These are phyloP conservation scores for Otus scops DNA, from an alignment of 2,797 vertebrate genomes.

Conservation along the genomic window DNA sequence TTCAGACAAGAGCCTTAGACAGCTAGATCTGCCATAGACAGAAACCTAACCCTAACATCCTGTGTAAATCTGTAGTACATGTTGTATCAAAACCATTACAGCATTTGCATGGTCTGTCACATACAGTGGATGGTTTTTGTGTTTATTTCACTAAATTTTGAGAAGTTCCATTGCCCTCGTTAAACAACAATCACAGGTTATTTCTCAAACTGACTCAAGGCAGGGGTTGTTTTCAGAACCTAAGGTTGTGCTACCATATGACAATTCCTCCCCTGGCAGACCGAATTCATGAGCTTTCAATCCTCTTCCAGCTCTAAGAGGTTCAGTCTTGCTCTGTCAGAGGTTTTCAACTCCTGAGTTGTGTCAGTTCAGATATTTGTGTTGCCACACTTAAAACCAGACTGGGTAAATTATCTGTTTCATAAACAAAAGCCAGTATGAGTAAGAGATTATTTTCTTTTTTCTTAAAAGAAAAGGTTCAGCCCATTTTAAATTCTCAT, in stretches of 20 bases:
- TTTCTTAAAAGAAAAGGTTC: not conserved
- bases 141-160: not conserved
- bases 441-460: not conserved
- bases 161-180: not conserved
- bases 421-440: not conserved
- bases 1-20: not conserved
- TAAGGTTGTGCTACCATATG: not conserved
- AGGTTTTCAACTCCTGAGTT: not conserved
- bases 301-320: not conserved
- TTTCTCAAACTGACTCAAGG: not conserved
- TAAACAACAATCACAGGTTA: not conserved
- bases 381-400: not conserved
- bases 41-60: not conserved
- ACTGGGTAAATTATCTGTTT: not conserved
- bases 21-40: not conserved
- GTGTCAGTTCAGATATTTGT: not conserved
- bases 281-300: not conserved
- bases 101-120: not conserved
- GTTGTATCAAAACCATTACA: not conserved
- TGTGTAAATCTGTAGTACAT: not conserved
- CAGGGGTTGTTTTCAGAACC: not conserved
- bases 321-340: not conserved
- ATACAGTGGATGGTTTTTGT: accelerated
- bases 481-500: not conserved
- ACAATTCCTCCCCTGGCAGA: not conserved